phyloP scores from a whole-genome alignment of 30 jellyfish, hydroid and myxozoan species.

The Aurelia sp. region DNA sequence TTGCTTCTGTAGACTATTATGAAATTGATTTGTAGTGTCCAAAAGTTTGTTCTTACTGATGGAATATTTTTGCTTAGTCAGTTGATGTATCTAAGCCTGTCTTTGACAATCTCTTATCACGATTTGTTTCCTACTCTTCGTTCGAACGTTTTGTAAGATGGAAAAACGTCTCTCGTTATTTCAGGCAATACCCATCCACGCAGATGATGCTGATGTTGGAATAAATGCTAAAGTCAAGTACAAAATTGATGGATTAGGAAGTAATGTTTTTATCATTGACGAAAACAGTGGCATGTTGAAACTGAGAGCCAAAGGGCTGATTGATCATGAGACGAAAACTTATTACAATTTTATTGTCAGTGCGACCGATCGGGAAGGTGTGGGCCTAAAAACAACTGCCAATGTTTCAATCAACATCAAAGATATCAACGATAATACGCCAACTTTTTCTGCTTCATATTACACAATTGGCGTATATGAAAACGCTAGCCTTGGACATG shows the following conservation, averaged over 20 bases:
- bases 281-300: constrained; percentile 56
- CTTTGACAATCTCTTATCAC: too few relatives aligned
- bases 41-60: too few relatives aligned
- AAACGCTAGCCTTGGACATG: constrained; percentile 35
- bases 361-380: constrained; percentile 26
- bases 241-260: constrained; percentile 24
- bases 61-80: too few relatives aligned
- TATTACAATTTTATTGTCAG: constrained; percentile 14
- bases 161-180: too few relatives aligned
- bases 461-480: constrained; percentile 63
- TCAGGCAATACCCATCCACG: constrained; percentile 41
- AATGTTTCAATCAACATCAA: constrained; percentile 51
- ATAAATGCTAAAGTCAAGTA: constrained; percentile 29
- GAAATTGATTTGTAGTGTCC: too few relatives aligned
- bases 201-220: constrained; percentile 66
- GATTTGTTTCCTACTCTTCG: too few relatives aligned
- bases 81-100: too few relatives aligned
- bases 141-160: too few relatives aligned
- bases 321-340: constrained; percentile 70
- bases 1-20: too few relatives aligned
- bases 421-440: constrained; percentile 61
- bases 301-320: not conserved
- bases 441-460: constrained; percentile 19
- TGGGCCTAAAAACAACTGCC: constrained; percentile 18
- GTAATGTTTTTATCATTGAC: constrained; percentile 51